A percentile compares a stretch with the other conserved stretches of the same genome.
Evolutionary conservation across 1,140 invertebrate genomes (phyloP).

Genomic region (Tetraneura akinire): DNA sequence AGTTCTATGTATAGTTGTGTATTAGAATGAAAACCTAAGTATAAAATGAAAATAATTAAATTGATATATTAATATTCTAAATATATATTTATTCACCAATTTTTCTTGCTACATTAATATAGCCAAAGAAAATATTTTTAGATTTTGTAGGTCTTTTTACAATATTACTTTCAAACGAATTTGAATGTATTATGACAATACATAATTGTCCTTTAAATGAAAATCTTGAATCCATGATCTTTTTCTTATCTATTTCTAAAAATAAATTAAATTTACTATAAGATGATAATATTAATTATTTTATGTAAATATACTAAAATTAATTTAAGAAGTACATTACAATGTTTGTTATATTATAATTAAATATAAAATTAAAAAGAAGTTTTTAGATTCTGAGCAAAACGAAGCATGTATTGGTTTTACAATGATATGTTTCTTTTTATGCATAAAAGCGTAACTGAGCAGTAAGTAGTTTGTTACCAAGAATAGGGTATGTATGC

Average conservation of each 20-base stretch:
- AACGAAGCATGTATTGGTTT: too few species aligned
- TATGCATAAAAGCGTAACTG: too few species aligned
- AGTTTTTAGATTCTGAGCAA: too few species aligned
- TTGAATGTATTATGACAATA: constrained; percentile 37
- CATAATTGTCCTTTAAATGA: constrained; percentile 24
- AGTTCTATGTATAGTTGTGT: constrained; percentile 19
- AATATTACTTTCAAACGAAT: not conserved
- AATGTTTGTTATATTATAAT: too few species aligned
- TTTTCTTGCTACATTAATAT: constrained; percentile 25
- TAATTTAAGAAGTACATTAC: too few species aligned
- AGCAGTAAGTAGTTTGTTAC: too few species aligned
- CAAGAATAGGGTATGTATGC: too few species aligned
- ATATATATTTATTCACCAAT: constrained; percentile 4
- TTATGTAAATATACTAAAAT: not conserved
- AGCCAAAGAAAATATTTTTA: constrained; percentile 40
- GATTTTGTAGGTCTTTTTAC: constrained; percentile 28
- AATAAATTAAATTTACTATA: not conserved
- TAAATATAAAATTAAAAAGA: too few species aligned
- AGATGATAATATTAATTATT: not conserved
- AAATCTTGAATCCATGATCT: not conserved
- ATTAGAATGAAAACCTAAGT: not conserved
- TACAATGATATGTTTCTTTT: too few species aligned
- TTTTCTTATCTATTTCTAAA: constrained; percentile 11
- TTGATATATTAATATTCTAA: not conserved
- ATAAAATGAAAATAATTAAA: not conserved